phyloP scores from a whole-genome alignment of 1,140 invertebrate genomes.

The Carposina sasakii region DNA sequence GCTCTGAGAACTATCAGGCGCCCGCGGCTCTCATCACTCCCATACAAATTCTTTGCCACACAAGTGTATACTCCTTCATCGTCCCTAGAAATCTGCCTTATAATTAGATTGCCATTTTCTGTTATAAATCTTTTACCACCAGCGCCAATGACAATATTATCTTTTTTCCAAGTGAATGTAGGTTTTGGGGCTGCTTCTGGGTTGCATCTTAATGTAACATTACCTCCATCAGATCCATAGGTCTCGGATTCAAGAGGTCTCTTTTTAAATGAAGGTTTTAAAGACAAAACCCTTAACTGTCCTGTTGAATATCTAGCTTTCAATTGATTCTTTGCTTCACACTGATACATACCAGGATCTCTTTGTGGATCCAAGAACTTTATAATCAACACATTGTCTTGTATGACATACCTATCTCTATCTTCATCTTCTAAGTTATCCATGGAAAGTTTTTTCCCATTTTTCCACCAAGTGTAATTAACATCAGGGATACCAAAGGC shows the following conservation, averaged over 20 bases:
- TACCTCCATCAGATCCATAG: slow-evolving; percentile 91
- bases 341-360: slow-evolving; percentile 98
- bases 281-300: slow-evolving; percentile 88
- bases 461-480: slow-evolving; percentile 93
- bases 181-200: slow-evolving; percentile 96
- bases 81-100: slow-evolving; percentile 87
- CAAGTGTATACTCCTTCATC: slow-evolving; percentile 94
- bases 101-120: slow-evolving; percentile 89
- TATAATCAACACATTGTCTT: slow-evolving; percentile 92
- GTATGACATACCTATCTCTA: slow-evolving; percentile 83
- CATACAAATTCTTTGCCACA: slow-evolving; percentile 87
- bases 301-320: slow-evolving; percentile 91
- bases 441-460: slow-evolving; percentile 82
- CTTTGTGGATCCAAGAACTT: slow-evolving; percentile 81
- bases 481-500: slow-evolving; percentile 96
- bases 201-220: slow-evolving; percentile 92
- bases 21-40: slow-evolving; percentile 85
- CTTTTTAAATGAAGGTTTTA: slow-evolving; percentile 94
- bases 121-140: slow-evolving; percentile 86
- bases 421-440: slow-evolving; percentile 79
- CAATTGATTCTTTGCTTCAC: slow-evolving; percentile 90
- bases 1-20: slow-evolving; percentile 87
- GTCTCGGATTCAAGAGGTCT: slow-evolving; percentile 89
- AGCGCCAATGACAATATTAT: slow-evolving; percentile 85
- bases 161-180: slow-evolving; percentile 92